Evolutionary conservation across 2,888 invertebrate genomes (phyloP).

Genomic region (Pheosia tremula): DNA sequence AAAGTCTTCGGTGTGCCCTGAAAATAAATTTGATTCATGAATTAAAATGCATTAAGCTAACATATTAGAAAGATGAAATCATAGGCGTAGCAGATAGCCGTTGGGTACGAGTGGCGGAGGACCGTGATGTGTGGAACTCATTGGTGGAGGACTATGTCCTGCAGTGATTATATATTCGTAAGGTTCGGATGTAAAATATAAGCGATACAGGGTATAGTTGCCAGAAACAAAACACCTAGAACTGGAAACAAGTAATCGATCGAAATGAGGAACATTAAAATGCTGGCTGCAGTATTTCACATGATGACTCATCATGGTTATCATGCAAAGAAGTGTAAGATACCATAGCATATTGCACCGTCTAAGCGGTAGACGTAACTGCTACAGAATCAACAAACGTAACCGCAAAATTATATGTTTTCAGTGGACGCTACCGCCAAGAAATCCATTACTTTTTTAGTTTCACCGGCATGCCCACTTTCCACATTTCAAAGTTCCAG

Average conservation of each 20-base stretch:
- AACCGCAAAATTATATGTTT: too few species aligned
- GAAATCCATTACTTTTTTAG: not conserved
- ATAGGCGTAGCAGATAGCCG: too few species aligned
- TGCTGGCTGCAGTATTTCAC: conserved; percentile 26
- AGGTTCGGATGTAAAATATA: too few species aligned
- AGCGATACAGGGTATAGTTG: too few species aligned
- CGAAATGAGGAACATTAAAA: conserved; percentile 6
- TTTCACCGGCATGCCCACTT: not conserved
- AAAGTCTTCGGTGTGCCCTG: conserved; percentile 96
- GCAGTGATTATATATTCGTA: too few species aligned
- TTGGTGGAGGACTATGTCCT: too few species aligned
- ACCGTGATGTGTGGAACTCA: too few species aligned
- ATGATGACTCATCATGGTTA: conserved; percentile 11
- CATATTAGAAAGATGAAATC: too few species aligned
- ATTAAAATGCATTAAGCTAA: too few species aligned
- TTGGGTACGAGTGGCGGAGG: too few species aligned
- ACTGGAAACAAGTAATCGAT: conserved; percentile 20
- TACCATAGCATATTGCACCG: conserved; percentile 12
- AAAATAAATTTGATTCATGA: conserved; percentile 25
- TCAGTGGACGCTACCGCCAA: too few species aligned
- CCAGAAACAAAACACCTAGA: not conserved
- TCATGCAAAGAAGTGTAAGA: not conserved
- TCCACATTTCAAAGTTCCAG: conserved; percentile 14
- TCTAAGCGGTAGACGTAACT: conserved; percentile 6
- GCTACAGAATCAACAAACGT: too few species aligned